A percentile compares a stretch with the other conserved stretches of the same genome.
Conservation (phyloP, 1,140 invertebrate genomes). For the Diprion similis region DNA sequence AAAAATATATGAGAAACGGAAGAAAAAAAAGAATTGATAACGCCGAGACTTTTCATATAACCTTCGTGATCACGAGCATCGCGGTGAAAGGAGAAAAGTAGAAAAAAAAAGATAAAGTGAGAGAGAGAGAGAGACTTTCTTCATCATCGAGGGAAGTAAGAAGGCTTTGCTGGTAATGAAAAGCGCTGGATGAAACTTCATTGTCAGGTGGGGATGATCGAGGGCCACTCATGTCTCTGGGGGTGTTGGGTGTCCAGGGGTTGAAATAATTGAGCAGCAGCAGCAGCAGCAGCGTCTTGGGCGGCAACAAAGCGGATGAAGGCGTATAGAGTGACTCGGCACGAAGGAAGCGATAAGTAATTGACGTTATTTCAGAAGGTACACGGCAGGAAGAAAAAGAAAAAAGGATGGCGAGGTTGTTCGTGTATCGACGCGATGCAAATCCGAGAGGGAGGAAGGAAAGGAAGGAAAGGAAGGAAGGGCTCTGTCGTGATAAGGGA, state of each 20-base stretch:
- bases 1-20: no score
- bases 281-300: neutral
- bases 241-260: no score
- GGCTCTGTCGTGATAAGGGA: neutral
- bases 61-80: neutral
- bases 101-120: no score
- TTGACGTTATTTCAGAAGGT: neutral
- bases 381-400: no score
- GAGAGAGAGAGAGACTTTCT: no score
- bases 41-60: neutral
- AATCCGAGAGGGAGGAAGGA: no score
- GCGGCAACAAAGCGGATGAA: neutral
- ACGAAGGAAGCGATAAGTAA: constrained; percentile 5
- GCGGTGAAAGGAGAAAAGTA: no score
- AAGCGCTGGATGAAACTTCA: neutral
- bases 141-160: no score
- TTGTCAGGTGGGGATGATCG: neutral
- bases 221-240: neutral
- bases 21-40: no score
- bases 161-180: neutral
- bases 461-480: neutral
- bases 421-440: neutral
- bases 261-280: neutral
- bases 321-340: neutral
- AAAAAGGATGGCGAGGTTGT: no score